These are phyloP conservation scores for Heloderma charlesbogerti DNA, from an alignment of 2,113 vertebrate species.

Conservation along the genomic window DNA sequence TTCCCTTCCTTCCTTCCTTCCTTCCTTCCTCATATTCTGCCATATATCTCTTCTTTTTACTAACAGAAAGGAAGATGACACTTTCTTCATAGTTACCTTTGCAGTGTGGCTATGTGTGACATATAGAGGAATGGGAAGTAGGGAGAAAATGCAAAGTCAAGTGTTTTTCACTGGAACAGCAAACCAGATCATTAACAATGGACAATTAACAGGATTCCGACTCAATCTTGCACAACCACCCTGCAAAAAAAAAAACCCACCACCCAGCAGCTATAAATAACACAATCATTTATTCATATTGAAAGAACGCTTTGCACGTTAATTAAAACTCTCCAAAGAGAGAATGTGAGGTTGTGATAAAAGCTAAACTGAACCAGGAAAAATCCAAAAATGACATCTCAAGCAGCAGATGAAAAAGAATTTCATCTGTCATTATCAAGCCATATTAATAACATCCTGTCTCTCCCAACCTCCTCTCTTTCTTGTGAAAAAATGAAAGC, in stretches of 20 bases:
- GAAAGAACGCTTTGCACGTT: conserved; percentile 50
- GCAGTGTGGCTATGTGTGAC: background rate
- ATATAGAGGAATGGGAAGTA: background rate
- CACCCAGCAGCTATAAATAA: conserved; percentile 41
- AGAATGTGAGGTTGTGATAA: conserved; percentile 31
- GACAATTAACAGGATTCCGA: conserved; percentile 37
- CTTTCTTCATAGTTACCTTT: background rate
- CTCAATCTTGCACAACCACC: conserved; percentile 6
- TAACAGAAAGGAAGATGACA: background rate
- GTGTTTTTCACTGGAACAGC: conserved; percentile 12
- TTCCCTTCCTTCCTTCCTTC: background rate
- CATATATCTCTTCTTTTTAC: background rate
- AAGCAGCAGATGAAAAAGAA: conserved; percentile 46
- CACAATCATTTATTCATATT: conserved; percentile 43
- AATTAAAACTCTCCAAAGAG: conserved; percentile 41
- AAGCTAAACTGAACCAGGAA: conserved; percentile 25
- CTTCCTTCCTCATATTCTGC: background rate
- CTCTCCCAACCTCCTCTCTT: conserved; percentile 1
- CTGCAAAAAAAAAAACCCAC: too few species aligned
- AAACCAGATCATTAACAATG: conserved; percentile 36
- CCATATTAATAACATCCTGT: conserved; percentile 2
- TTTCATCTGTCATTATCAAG: conserved; percentile 30
- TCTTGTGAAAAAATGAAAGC: conserved; percentile 25
- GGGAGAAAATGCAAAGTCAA: conserved; percentile 4
- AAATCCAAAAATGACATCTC: conserved; percentile 42